Percentiles rank a stretch among this genome's conserved stretches.
phyloP scores from a whole-genome alignment of 2,888 invertebrate species.

The Papilio demoleus region DNA sequence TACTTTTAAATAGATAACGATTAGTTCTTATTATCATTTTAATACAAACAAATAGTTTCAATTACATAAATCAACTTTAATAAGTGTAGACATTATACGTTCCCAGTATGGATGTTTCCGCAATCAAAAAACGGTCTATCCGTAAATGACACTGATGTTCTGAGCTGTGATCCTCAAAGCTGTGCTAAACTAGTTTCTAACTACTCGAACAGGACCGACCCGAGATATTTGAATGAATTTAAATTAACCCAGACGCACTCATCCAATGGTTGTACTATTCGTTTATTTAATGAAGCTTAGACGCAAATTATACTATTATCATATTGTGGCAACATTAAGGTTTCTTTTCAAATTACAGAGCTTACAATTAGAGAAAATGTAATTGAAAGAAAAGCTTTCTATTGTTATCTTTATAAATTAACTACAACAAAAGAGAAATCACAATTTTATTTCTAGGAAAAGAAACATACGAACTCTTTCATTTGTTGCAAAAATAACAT shows the following conservation, averaged over 20 bases:
- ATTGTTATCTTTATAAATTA: not conserved
- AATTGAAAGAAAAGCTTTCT: not conserved
- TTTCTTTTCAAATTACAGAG: too few relatives aligned
- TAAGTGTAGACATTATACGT: not conserved
- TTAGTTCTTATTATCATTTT: too few relatives aligned
- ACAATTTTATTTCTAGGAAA: slow-evolving; percentile 8
- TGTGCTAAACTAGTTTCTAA: slow-evolving; percentile 14
- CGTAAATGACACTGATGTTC: slow-evolving; percentile 8
- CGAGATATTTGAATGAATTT: not conserved
- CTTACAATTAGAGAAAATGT: not conserved
- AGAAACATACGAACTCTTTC: not conserved
- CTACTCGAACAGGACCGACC: not conserved
- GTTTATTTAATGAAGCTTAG: not conserved
- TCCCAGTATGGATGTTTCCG: not conserved
- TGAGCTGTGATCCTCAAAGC: not conserved
- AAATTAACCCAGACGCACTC: not conserved
- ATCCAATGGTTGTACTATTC: not conserved
- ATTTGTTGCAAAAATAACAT: slow-evolving; percentile 1
- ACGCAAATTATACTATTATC: too few relatives aligned
- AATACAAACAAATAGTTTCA: not conserved
- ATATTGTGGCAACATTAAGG: too few relatives aligned
- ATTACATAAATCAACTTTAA: not conserved
- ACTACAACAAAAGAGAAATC: not conserved
- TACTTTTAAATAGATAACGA: too few relatives aligned
- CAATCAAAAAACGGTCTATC: slow-evolving; percentile 1